Evolutionary conservation across 2,888 invertebrate species (phyloP), one percentile per base, ranked within the genome.

Genomic region (Cheilosia vulpina): DNA sequence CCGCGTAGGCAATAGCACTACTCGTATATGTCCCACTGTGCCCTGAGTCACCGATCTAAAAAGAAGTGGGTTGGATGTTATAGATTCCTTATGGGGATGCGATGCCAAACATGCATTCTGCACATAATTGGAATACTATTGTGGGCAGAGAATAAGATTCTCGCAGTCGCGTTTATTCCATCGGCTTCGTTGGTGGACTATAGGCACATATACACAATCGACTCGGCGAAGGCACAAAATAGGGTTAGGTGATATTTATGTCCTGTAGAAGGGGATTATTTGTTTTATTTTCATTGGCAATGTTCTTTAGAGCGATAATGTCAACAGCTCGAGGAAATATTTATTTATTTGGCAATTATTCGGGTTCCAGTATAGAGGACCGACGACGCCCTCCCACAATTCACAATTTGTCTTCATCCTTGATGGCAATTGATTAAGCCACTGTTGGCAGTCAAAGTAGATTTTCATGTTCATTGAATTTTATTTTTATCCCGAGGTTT

Each of bases 81-180:
- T 71, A 41, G 60, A 52, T 72, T 60, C 50, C 58, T 27, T 41
- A 38, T 63, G 55, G 43, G 45, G 21, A 13, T 57, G n/a, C 41
- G 65, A 43, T 60, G 52, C 24, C 41, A 63, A 73, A 73, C 65
- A 75, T 75, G 65, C 65, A 75, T 57, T 65, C 38, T 65, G 47
- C 75, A 75, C 55, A 65, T 65, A 75, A 75, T 55, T 62, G 72
- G 62, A 62, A 75, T 65, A 47, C 27, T 47, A 21, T 47, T 65
- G 62, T 73, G 53, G 53, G 53, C 41, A 41, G 52, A 52, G 31
- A 21, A 53, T n/a, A 27, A 31, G 53, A 66, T 31, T 55, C 13
- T 27, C 17, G 21, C 21, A 4, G 31, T 31, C 31, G 17, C 27
- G 53, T 66, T 53, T 13, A 17, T 47, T 63, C 19, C 15, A 55